These are phyloP conservation scores for Chironomus riparius DNA, from an alignment of 2,888 invertebrate species.

Conservation along the genomic window DNA sequence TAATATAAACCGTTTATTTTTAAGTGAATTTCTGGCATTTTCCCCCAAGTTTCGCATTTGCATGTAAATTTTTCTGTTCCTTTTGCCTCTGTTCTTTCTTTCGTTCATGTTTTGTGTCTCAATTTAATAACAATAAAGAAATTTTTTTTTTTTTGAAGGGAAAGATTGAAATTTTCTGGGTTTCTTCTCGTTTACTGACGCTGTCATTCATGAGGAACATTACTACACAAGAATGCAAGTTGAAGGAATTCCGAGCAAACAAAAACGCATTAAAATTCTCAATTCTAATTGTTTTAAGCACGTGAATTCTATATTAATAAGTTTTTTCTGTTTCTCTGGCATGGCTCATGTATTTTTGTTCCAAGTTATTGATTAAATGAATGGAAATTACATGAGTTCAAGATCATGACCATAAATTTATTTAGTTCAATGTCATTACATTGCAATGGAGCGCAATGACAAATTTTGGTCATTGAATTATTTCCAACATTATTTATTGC, in stretches of 20 bases:
- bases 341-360: no score
- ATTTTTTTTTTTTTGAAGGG: no score
- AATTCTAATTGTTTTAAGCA: not conserved
- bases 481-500: no score
- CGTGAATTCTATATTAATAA: no score
- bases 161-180: not conserved
- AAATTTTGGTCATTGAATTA: no score
- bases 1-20: slow-evolving; percentile 23
- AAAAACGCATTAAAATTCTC: not conserved
- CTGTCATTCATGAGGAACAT: not conserved
- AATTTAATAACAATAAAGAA: no score
- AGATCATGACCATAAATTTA: no score
- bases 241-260: not conserved
- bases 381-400: no score
- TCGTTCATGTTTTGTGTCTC: not conserved
- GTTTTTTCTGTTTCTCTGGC: no score
- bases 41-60: not conserved
- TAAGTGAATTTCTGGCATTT: slow-evolving; percentile 25
- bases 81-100: not conserved
- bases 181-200: not conserved
- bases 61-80: not conserved
- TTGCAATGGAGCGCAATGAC: no score
- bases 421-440: no score
- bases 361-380: no score
- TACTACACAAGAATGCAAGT: not conserved